Conservation (phyloP, 2,888 invertebrate species). For the Cantharis rufa region DNA sequence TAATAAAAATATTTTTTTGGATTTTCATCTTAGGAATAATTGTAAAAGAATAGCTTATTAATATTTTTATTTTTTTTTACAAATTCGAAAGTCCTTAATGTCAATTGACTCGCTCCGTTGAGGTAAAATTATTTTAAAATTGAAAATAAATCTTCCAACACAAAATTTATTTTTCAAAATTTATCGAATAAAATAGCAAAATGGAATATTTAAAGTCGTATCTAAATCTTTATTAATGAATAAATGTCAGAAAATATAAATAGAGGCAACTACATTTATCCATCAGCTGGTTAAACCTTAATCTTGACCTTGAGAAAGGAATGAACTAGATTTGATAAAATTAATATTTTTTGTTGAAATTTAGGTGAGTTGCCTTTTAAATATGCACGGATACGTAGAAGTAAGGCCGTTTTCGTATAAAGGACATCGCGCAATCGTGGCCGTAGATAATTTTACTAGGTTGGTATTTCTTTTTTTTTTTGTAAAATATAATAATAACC, state of each 20-base stretch:
- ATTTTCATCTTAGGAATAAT: too few species aligned
- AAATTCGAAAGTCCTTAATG: background rate
- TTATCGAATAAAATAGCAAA: background rate
- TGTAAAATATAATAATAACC: slow-evolving; percentile 12
- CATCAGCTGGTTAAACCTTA: background rate
- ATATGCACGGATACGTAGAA: slow-evolving; percentile 67
- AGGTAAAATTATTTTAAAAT: background rate
- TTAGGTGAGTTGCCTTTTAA: slow-evolving; percentile 63
- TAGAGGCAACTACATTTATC: background rate
- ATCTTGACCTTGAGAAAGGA: background rate
- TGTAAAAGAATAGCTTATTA: too few species aligned
- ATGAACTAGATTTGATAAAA: background rate
- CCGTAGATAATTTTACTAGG: slow-evolving; percentile 64
- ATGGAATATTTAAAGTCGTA: background rate
- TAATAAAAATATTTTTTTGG: too few species aligned
- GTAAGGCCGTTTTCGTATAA: slow-evolving; percentile 60
- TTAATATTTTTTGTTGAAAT: slow-evolving; percentile 10
- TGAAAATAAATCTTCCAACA: background rate
- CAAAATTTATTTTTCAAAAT: background rate
- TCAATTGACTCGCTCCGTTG: background rate
- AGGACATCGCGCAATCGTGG: slow-evolving; percentile 62
- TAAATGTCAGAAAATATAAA: background rate
- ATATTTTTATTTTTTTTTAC: background rate
- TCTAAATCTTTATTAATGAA: background rate
- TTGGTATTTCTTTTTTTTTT: slow-evolving; percentile 48